Percentiles rank a stretch among this genome's conserved stretches.
Evolutionary conservation across 2,888 invertebrate species (phyloP).

Genomic region (Eilema sororculum): DNA sequence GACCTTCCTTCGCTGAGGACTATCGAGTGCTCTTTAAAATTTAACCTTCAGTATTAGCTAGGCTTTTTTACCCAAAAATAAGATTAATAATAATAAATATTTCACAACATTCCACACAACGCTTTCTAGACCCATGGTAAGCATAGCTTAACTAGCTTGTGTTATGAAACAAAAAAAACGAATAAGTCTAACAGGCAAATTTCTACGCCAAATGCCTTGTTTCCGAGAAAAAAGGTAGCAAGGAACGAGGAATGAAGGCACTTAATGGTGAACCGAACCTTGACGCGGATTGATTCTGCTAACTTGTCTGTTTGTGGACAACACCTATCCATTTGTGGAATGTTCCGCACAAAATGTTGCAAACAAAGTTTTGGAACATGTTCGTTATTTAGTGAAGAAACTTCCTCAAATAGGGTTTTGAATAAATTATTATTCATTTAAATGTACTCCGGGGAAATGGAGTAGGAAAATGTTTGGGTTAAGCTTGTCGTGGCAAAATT

Average conservation of each 20-base stretch:
- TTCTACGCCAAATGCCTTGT: conserved; percentile 39
- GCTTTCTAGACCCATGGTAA: too few species aligned
- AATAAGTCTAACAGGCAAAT: neutral
- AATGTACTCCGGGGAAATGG: neutral
- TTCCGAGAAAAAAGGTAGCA: conserved; percentile 61
- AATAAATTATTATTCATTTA: neutral
- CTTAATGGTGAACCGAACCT: conserved; percentile 64
- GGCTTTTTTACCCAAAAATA: neutral
- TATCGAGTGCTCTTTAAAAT: too few species aligned
- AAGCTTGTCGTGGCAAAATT: neutral
- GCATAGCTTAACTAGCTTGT: neutral
- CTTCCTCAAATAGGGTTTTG: neutral
- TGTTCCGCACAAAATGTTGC: conserved; percentile 21
- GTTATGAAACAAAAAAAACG: neutral
- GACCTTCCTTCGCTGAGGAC: too few species aligned
- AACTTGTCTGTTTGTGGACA: conserved; percentile 48
- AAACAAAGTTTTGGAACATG: neutral
- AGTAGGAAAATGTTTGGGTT: neutral
- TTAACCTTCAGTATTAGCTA: neutral
- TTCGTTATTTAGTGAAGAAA: neutral
- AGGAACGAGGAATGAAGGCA: conserved; percentile 69
- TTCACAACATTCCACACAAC: too few species aligned
- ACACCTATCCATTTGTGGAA: conserved; percentile 33
- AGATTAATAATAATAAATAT: neutral
- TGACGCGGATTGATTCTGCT: conserved; percentile 76